Evolutionary conservation across 1,140 invertebrate species (phyloP).

Genomic region (Parasteatoda tepidariorum): DNA sequence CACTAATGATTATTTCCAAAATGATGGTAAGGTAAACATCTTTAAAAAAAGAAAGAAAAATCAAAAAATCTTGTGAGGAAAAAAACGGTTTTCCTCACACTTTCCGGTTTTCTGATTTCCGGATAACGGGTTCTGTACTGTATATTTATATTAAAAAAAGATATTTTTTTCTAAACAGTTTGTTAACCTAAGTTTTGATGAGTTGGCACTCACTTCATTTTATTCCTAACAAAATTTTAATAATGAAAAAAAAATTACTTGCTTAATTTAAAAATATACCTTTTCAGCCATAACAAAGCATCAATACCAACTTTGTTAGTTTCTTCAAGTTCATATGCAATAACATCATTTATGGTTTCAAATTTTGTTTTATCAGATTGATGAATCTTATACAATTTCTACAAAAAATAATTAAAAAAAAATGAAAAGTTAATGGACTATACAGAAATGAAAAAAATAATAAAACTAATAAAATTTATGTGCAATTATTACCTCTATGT

Average conservation of each 20-base stretch:
- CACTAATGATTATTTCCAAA: no score
- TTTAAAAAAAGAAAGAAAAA: no score
- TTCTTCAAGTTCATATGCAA: conserved; percentile 72
- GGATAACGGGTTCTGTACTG: no score
- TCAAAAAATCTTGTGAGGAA: no score
- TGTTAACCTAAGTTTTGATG: no score
- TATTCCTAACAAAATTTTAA: background rate
- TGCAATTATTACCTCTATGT: conserved; percentile 75
- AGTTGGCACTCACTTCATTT: no score
- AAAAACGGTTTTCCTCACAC: no score
- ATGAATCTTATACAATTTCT: conserved; percentile 75
- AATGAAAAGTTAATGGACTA: background rate
- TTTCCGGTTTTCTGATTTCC: no score
- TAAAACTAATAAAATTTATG: background rate
- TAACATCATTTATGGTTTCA: conserved; percentile 76
- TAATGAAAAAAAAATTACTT: background rate
- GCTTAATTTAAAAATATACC: conserved; percentile 68
- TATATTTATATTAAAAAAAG: no score
- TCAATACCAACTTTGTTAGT: conserved; percentile 71
- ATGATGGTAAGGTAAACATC: no score
- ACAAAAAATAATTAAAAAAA: conserved; percentile 61
- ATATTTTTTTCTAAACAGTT: no score
- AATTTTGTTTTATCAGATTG: conserved; percentile 71
- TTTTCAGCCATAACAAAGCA: conserved; percentile 77
- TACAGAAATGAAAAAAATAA: conserved; percentile 37